phyloP scores from a whole-genome alignment of 2,113 vertebrate genomes.

The Ochotona princeps region DNA sequence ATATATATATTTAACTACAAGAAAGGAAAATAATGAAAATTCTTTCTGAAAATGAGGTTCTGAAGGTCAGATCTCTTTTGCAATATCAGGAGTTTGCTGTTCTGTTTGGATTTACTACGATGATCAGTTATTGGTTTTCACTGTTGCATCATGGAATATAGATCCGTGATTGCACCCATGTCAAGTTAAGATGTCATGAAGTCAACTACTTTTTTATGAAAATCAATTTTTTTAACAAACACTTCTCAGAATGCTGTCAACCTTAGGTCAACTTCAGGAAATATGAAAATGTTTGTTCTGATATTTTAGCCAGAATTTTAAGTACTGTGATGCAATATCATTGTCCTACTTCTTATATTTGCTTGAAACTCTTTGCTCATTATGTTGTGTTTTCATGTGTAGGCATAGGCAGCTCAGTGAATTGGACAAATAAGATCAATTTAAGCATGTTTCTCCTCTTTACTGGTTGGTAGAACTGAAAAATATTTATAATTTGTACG shows the following conservation, averaged over 20 bases:
- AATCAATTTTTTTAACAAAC: neutral
- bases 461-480: neutral
- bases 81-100: neutral
- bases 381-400: neutral
- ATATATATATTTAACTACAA: neutral
- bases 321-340: neutral
- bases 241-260: neutral
- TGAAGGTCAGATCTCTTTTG: neutral
- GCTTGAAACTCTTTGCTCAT: neutral
- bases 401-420: accelerated
- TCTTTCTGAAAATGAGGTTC: neutral
- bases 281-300: neutral
- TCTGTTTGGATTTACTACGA: neutral
- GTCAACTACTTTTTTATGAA: neutral
- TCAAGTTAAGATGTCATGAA: neutral
- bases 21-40: neutral
- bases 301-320: neutral
- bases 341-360: neutral
- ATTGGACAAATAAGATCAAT: neutral
- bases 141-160: too few species aligned
- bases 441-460: neutral
- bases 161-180: too few species aligned
- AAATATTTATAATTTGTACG: neutral
- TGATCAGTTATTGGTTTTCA: neutral
- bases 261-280: neutral